Base-by-base conservation (phyloP, 2,113 vertebrate species). In the Chinchilla lanigera region DNA sequence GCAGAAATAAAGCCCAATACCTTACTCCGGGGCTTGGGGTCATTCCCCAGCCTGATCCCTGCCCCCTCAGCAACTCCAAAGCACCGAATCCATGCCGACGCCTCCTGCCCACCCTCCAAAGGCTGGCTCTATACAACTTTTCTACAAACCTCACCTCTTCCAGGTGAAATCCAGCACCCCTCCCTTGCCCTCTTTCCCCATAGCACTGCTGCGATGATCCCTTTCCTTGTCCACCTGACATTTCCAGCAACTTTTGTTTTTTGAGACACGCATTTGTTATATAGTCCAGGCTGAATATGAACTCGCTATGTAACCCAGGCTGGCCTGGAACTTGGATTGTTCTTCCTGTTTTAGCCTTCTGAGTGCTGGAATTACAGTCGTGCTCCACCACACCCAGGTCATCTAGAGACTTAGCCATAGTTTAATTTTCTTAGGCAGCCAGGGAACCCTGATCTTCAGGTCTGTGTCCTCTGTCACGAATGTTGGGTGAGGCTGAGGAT, bases 401-500 rank as follows among this genome's bases (percentile, higher is more conserved):
- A 75, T 47, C 41, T 17, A 47, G 41, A 47, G 41, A 30, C 24
- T 30, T 47, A 47, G 11, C 13, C 26, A 24, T 1, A 0, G 2
- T 4, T 1, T 7, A 20, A 11, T n/a, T 50, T 60, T 44, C 6
- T 20, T 28, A 5, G 4, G 50, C 56, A 33, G 20, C n/a, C 16
- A 3, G n/a, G 35, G 24, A 54, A 22, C 1, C 0, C 52, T 47
- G 60, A 28, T 30, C n/a, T 38, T 19, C 5, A 0, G 3, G n/a
- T 1, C 44, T 82, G 5, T 14, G 4, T 26, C 2, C n/a, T 58
- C 52, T 13, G 0, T 3, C 1, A 38, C 8, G 6, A 0, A 22
- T 7, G 3, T 0, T 7, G 52, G 19, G 2, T 0, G 0, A 9
- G 16, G 20, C 5, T 17, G 33, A 28, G 33, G 17, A 8, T 38